Evolutionary conservation across 2,113 vertebrate species (phyloP).

Genomic region (Brachypodius melanocephalos): DNA sequence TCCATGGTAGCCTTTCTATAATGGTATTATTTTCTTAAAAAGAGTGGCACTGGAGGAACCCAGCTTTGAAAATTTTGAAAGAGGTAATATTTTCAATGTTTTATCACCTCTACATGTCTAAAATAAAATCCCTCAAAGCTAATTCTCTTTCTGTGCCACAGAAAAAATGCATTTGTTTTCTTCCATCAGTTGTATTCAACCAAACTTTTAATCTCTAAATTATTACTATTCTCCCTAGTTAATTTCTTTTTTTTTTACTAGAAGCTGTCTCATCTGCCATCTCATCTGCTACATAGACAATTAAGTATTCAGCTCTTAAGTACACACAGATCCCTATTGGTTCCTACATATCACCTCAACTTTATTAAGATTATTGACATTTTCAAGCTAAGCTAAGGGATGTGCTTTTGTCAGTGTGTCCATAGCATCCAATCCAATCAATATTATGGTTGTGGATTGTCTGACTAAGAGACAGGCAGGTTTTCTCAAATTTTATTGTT

Average conservation of each 20-base stretch:
- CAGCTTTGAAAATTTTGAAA: background rate
- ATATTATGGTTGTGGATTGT: background rate
- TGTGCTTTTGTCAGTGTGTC: background rate
- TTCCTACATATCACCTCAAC: background rate
- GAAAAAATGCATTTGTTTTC: background rate
- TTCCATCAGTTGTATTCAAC: background rate
- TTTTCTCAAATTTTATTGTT: background rate
- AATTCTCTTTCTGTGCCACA: background rate
- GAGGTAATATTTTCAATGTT: background rate
- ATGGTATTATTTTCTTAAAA: background rate
- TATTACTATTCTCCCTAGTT: background rate
- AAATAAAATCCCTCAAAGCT: background rate
- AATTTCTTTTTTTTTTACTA: background rate
- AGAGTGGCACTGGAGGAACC: accelerated
- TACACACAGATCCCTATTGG: background rate
- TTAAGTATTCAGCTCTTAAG: background rate
- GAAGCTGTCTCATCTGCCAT: background rate
- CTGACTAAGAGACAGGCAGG: accelerated
- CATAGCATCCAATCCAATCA: background rate
- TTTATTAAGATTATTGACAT: background rate
- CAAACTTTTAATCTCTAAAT: background rate
- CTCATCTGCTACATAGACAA: background rate
- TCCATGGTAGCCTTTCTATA: background rate
- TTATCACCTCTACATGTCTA: background rate
- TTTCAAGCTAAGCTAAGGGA: background rate